Evolutionary conservation across 2,113 vertebrate genomes (phyloP), one percentile per base, ranked within the genome.

Genomic region (Calidris pugnax): DNA sequence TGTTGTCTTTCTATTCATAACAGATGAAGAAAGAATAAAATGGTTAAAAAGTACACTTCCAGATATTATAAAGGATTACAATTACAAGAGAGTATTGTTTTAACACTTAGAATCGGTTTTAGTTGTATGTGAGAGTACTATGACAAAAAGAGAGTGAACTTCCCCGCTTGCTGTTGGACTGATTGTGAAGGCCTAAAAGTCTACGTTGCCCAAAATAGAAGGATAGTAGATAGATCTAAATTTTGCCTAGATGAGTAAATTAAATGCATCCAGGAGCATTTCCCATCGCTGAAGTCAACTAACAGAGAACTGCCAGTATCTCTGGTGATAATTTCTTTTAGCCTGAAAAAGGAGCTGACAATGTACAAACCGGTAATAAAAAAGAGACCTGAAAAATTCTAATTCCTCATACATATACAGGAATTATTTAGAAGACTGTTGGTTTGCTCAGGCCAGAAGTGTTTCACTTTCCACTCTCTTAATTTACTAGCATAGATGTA

Each of bases 301-400:
- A 21, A 56, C 22, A 66, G 4, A 78, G 22, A 74, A 47, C 5
- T 23, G 12, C 6, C 14, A 4, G 0, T 48, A 47, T 62, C 17
- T 51, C 7, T 62, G 41, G 10, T 62, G 27, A 57, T 43, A 57
- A 63, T 39, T 66, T 75, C 8, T 53, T 79, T 82, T 56, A 57
- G 14, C 35, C 12, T 74, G 45, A 24, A 56, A 64, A 57, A 67
- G 33, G 1, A 1, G 2, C 1, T 41, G 16, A 41, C 5, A 1
- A 26, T 68, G n/a, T 32, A 3, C 14, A 89, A 59, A 86, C 12
- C 7, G 35, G 32, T 35, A 71, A 39, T 35, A 66, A 45, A 10
- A 22, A n/a, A 78, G 17, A 85, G n/a, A 15, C 2, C 17, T 50
- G 14, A 6, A 72, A 53, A n/a, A 71, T 66, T 28, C 6, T 47